These are phyloP conservation scores for Saguinus imperator DNA, from an alignment of 2,113 vertebrate genomes.

Conservation along the genomic window DNA sequence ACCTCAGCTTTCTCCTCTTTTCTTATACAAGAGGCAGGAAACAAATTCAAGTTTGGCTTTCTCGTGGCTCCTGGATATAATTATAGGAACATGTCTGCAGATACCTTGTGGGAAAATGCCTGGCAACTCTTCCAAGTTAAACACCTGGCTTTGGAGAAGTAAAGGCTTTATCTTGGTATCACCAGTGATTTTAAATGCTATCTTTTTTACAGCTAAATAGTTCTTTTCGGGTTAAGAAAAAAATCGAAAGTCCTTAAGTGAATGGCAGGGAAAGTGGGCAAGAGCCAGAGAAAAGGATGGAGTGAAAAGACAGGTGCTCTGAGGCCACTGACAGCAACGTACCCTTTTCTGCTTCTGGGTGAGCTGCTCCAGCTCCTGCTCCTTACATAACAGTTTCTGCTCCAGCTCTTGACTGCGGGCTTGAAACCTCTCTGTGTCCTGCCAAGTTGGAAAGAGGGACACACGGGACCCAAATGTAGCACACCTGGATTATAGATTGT, in stretches of 20 bases:
- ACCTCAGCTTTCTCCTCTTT: not conserved
- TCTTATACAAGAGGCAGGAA: not conserved
- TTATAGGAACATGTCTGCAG: not conserved
- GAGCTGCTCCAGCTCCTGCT: constrained; percentile 91
- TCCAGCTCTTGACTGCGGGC: constrained; percentile 90
- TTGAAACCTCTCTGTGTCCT: constrained; percentile 91
- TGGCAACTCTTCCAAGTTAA: not conserved
- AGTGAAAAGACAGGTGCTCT: not conserved
- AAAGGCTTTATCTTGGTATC: not conserved
- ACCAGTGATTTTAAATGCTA: not conserved
- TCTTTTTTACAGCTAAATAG: not conserved
- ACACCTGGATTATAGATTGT: not conserved
- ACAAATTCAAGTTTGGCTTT: not conserved
- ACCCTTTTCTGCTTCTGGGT: constrained; percentile 90
- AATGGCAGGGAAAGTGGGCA: not conserved
- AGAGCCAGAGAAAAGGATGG: not conserved
- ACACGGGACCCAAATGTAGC: not conserved
- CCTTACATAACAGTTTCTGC: constrained; percentile 88
- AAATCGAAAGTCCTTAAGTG: not conserved
- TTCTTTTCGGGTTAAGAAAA: not conserved
- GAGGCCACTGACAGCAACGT: not conserved
- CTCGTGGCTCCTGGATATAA: not conserved
- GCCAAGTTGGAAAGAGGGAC: not conserved
- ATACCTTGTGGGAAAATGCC: not conserved
- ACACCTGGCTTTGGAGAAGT: not conserved